Evolutionary conservation across 2,797 vertebrate genomes (phyloP).

Genomic region (Rhinella marina): DNA sequence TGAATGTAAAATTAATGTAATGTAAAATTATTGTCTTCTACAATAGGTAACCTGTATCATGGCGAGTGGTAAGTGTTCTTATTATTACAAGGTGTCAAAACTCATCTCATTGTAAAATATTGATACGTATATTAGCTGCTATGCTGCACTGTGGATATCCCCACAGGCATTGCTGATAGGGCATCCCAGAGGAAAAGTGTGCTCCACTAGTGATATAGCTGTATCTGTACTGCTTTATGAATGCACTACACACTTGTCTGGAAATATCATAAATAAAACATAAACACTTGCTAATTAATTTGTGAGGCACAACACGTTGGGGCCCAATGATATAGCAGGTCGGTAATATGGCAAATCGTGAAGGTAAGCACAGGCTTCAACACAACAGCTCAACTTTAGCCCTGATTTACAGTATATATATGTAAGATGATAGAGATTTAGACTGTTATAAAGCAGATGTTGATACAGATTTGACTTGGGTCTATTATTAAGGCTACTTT

Average conservation of each 20-base stretch:
- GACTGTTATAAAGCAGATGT: no score
- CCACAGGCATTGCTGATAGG: not conserved
- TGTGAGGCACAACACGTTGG: no score
- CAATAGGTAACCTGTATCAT: not conserved
- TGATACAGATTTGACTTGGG: no score
- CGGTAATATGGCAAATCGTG: no score
- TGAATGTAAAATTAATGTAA: slow-evolving; percentile 23
- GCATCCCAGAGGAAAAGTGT: not conserved
- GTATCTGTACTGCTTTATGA: not conserved
- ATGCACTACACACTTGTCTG: not conserved
- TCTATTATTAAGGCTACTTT: no score
- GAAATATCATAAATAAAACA: not conserved
- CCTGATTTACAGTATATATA: no score
- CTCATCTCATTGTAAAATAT: not conserved
- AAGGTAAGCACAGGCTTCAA: no score
- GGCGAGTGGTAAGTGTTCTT: not conserved
- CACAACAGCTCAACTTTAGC: no score
- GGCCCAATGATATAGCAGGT: no score
- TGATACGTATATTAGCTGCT: not conserved
- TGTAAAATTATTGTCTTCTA: not conserved
- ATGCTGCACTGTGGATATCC: not conserved
- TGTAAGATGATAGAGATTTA: no score
- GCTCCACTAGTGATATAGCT: not conserved
- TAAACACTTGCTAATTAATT: no score
- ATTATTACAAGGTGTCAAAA: slow-evolving; percentile 27